A percentile compares a stretch with the other conserved stretches of the same genome.
These are phyloP conservation scores for Rhaphigaster nebulosa DNA, from an alignment of 2,888 invertebrate species.

Conservation along the genomic window DNA sequence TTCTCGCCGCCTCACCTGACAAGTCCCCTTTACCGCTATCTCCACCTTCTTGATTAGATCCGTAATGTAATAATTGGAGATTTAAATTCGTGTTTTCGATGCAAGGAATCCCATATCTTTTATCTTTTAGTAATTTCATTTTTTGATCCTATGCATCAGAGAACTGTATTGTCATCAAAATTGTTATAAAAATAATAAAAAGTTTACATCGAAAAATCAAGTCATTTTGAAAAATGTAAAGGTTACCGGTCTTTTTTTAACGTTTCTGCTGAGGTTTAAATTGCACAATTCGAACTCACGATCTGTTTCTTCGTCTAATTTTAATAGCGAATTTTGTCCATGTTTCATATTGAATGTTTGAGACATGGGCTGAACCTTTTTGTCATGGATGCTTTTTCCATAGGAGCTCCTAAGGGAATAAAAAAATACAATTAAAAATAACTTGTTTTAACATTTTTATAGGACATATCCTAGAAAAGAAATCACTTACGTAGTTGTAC, in stretches of 20 bases:
- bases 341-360: slow-evolving; percentile 12
- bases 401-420: not conserved
- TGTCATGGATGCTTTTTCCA: not conserved
- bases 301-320: not conserved
- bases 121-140: slow-evolving; percentile 49
- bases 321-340: not conserved
- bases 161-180: slow-evolving; percentile 34
- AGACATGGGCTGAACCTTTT: not conserved
- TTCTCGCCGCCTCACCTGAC: slow-evolving; percentile 1
- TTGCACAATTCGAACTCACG: not conserved
- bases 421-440: not conserved
- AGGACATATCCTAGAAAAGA: not conserved
- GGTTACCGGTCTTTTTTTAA: not conserved
- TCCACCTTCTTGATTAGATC: slow-evolving; percentile 26
- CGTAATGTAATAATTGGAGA: not conserved
- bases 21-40: slow-evolving; percentile 21
- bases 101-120: slow-evolving; percentile 36
- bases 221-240: not conserved
- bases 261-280: not conserved
- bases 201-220: not conserved
- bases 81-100: slow-evolving; percentile 9
- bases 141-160: slow-evolving; percentile 36
- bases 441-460: not conserved
- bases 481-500: not conserved
- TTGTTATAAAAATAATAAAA: not conserved